Base-by-base conservation (phyloP, 1,140 invertebrate genomes). In the Lineus longissimus region DNA sequence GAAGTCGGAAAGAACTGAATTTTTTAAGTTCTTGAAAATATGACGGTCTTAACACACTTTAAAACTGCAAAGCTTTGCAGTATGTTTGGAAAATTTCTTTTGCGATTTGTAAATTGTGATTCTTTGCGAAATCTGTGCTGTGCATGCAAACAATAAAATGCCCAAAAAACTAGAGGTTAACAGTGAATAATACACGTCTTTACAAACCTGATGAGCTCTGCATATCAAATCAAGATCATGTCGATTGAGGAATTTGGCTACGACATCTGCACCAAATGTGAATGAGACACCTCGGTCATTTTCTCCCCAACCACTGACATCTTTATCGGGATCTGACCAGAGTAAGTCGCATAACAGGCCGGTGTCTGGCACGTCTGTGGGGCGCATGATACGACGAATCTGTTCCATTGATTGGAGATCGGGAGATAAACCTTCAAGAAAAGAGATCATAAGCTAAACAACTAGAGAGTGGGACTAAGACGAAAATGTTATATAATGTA, bases 281-380 rank as follows among this genome's bases (percentile, higher is more conserved):
- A 85, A 86, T 6, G 84, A 85, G 17, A 85, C 83, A 55, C 83
- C 83, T 33, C 83, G 64, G 70, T 86, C 85, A 71, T 86, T 86
- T 70, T 86, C 85, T 36, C 86, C 85, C 85, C 85, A 86, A 22
- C 85, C 86, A 70, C 80, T 82, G 1, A 84, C 83, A 63, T 86
- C 86, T 71, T 87, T 84, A 68, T 86, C 84, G 55, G 84, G 84
- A 71, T 86, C 85, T 23, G 84, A 84, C 86, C 86, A 87, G 47
- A 87, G 70, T 29, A 87, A 71, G 74, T 87, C 86, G 73, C 86
- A 87, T 11, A 87, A 76, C 11, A 87, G 74, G 40, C 86, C 86
- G 71, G 84, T 82, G 65, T 87, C 86, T 22, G 86, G 84, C 19
- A 85, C 84, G 70, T 85, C 84, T 64, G 85, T 86, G 2, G 84